Base-by-base conservation (phyloP, 2,888 invertebrate genomes). In the Hesperia comma region DNA sequence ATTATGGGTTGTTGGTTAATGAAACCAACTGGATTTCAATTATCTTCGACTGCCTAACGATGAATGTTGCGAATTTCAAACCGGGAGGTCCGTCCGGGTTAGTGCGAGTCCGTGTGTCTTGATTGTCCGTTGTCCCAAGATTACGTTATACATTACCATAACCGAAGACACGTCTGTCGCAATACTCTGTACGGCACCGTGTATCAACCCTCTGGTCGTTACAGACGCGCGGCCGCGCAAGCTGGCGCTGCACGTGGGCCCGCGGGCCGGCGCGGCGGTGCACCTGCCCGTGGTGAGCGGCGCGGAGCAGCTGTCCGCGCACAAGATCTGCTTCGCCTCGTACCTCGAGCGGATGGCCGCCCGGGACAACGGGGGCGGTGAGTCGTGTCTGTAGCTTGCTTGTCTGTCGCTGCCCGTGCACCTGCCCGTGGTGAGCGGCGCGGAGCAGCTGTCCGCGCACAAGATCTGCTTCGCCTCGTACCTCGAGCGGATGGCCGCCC, bases 391-490 rank as follows among this genome's bases (percentile, higher is more conserved):
- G n/a, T n/a, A n/a, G n/a, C n/a, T n/a, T n/a, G n/a, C n/a, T n/a
- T n/a, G n/a, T n/a, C 72, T 75, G 83, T 94, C 74, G 92, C 95
- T 74, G 83, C 95, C 77, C 76, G 94, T 97, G 61, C 95, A 96
- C 75, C 82, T 96, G 32, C 96, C 97, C 0, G 93, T 95, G 51
- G 93, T 97, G 17, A 95, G 95, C 77, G 94, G 96, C 56, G 95
- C 95, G 49, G 97, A 97, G 79, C 96, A 95, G 79, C 89, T 96
- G 43, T 96, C 96, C 68, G 96, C 95, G 76, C 95, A 96, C 77
- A 96, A 95, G 77, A 95, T 97, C 19, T 96, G 96, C 81, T 94
- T 97, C 74, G 94, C 95, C 62, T 95, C 96, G 0, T 96, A 97
- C 75, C 95, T 97, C 74, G 95, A 95, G 79, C 92, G 96, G 43